Base-by-base conservation (phyloP, 2,113 vertebrate species). In the Climacteris rufus region DNA sequence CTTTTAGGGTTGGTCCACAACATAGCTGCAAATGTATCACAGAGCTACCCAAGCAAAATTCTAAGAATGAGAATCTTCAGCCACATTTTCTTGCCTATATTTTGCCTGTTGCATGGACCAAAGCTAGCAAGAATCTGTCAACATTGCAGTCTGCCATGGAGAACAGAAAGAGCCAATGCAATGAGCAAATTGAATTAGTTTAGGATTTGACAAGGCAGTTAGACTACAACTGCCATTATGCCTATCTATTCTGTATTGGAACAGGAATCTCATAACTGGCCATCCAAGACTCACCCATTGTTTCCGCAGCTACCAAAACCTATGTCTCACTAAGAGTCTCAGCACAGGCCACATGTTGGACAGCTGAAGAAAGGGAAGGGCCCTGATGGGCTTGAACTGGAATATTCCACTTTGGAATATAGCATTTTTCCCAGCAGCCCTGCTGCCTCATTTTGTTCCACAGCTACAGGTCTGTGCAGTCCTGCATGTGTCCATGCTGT, bases 401-500 rank as follows among this genome's bases (percentile, higher is more conserved):
- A 64, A 84, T 15, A 9, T 1, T 6, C 11, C 30, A 11, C 2
- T 72, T 42, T 13, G 15, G 15, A 60, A 59, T 40, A 12, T 0
- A 69, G 3, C 1, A 2, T 56, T 74, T 69, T 33, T 39, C 23
- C 35, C 23, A 39, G 30, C 0, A 1, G 22, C 18, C 6, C 21
- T 31, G 11, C 13, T 76, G 22, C 44, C 54, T 52, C 21, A 2
- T 47, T 20, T 35, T 5, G 0, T 68, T 77, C 64, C 20, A 40
- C 16, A 77, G 37, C 12, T 54, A 12, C 11, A 31, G 15, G 7
- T 72, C 28, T 64, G 11, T 30, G 47, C 0, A 0, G 13, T 40
- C 44, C 44, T 66, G 66, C 64, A 4, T 5, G 5, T n/a, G 27
- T 11, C 47, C 52, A 8, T 6, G 22, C 15, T 0, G 0, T 17